Evolutionary conservation across 2,888 invertebrate species (phyloP).

Genomic region (Melanotus villosus): DNA sequence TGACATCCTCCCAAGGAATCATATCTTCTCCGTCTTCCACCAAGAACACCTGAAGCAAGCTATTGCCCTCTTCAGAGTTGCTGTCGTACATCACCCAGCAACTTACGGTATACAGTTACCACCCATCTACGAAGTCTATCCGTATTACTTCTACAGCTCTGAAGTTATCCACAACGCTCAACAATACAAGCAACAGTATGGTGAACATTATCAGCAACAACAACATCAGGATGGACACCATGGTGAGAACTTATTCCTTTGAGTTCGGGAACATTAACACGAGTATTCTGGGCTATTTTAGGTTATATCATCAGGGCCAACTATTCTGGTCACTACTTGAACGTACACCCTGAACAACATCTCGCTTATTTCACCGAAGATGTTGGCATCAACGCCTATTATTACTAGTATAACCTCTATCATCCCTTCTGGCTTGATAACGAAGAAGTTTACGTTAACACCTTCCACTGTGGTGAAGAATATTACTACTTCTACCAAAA

Average conservation of each 20-base stretch:
- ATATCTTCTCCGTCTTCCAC: slow-evolving; percentile 76
- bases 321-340: slow-evolving; percentile 73
- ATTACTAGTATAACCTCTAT: slow-evolving; percentile 75
- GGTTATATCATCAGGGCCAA: slow-evolving; percentile 75
- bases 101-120: slow-evolving; percentile 78
- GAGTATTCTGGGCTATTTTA: too few species aligned
- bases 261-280: too few species aligned
- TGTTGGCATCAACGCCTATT: slow-evolving; percentile 76
- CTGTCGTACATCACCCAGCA: slow-evolving; percentile 76
- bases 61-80: slow-evolving; percentile 74
- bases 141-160: slow-evolving; percentile 75
- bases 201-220: too few species aligned
- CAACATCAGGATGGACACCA: too few species aligned
- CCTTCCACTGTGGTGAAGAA: slow-evolving; percentile 76
- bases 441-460: slow-evolving; percentile 68
- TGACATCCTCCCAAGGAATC: slow-evolving; percentile 73
- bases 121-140: slow-evolving; percentile 82
- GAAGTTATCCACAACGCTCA: slow-evolving; percentile 1
- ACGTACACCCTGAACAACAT: slow-evolving; percentile 71
- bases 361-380: slow-evolving; percentile 83
- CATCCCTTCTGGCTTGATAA: slow-evolving; percentile 78
- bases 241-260: too few species aligned
- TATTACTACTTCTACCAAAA: slow-evolving; percentile 79
- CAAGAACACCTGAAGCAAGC: slow-evolving; percentile 76
- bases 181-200: too few species aligned